These are phyloP conservation scores for Muscicapa comitata DNA, from an alignment of 2,797 vertebrate species.

Conservation along the genomic window DNA sequence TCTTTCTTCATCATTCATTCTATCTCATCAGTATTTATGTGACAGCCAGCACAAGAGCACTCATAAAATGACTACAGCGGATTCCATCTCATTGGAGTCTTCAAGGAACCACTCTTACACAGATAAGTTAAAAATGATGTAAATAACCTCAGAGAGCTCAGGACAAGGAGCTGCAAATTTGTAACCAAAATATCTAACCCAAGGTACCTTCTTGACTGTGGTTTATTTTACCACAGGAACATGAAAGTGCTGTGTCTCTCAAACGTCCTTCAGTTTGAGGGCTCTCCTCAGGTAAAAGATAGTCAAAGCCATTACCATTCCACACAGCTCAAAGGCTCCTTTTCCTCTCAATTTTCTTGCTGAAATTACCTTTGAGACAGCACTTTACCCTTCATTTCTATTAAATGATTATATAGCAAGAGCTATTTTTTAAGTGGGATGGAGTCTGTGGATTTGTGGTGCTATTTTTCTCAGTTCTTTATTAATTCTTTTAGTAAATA, in stretches of 20 bases:
- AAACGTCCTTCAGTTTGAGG: background rate
- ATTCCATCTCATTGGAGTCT: background rate
- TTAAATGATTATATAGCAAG: background rate
- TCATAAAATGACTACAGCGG: background rate
- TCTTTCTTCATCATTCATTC: background rate
- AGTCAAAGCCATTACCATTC: background rate
- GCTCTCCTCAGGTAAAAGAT: background rate
- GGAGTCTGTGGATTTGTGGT: background rate
- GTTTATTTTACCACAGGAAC: background rate
- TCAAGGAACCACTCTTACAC: background rate
- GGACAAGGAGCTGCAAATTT: background rate
- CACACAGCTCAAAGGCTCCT: background rate
- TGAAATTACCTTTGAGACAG: background rate
- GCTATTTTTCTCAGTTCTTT: background rate
- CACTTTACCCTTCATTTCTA: background rate
- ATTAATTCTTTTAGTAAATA: background rate
- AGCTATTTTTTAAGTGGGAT: background rate
- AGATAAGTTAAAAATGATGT: background rate
- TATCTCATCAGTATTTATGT: background rate
- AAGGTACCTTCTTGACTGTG: background rate
- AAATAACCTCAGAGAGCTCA: background rate
- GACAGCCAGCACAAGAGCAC: background rate
- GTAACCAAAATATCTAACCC: background rate
- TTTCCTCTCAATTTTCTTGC: background rate
- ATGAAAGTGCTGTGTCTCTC: background rate